Evolutionary conservation across 2,797 vertebrate genomes (phyloP), one percentile per base, ranked within the genome.

Genomic region (Lerista edwardsae): DNA sequence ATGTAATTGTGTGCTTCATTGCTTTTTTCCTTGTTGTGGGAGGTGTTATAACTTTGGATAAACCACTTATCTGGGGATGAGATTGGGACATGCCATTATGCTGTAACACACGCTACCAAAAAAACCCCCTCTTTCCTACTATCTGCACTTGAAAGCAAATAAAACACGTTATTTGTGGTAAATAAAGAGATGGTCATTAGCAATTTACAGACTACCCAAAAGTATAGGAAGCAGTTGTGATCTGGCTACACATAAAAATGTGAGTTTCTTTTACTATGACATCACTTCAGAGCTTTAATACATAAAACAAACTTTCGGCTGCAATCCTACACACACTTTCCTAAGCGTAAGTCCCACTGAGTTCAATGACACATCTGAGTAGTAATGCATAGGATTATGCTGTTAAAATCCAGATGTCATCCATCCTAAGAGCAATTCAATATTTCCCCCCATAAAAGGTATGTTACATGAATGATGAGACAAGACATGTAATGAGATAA

Each of bases 1-100:
- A 96, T 94, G 91, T 87, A 92, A 91, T 90, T 94, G 83, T 93
- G 90, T 94, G 96, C 95, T 96, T 96, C 94, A 59, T 92, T 96
- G 95, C 92, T 92, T 94, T 90, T 85, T 92, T 90, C 87, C 80
- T 89, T 87, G 79, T 86, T 2, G 82, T 93, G 92, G 95, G 95
- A 96, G 95, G 92, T 87, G 88, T 69, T 84, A 67, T 29, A 90
- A 91, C 77, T 67, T 71, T 76, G 84, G 80, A 55, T 94, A 91
- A 79, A 88, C 84, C 82, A 91, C 91, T 89, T 95, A 90, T 90
- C 91, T 75, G 65, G 65, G 90, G 71, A 77, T 73, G 78, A 82
- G 72, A 78, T 36, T 27, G 0, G 23, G 85, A 74, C 73, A 88
- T 62, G 47, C 80, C 44, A 69, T 80, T 79, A 64, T 80, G 79